Evolutionary conservation across 2,113 vertebrate genomes (phyloP), one percentile per base, ranked within the genome.

Genomic region (Mystacornis crossleyi): DNA sequence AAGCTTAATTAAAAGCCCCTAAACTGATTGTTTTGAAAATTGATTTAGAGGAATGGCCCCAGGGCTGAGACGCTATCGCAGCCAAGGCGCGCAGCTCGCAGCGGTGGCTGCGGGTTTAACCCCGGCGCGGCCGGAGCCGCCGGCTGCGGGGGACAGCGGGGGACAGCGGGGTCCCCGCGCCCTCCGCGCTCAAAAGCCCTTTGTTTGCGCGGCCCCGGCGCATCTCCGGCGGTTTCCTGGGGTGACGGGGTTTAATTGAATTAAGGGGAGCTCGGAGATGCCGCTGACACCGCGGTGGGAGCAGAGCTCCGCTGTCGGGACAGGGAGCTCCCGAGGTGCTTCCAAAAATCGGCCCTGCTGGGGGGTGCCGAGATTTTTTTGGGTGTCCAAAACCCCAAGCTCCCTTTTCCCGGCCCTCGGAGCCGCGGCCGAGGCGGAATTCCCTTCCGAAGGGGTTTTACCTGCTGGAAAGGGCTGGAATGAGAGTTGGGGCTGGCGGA

Each of bases 1-100:
- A 97, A 96, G 96, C 95, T 97, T 97, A 97, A 97, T 96, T 96
- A 97, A 96, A 97, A 97, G 95, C 91, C 94, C 93, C 95, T 96
- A 94, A 95, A 96, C 96, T 93, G 95, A 96, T 96, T 96, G 95
- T 97, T 97, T 94, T 95, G 95, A 93, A 97, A 96, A 97, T 96
- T 96, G 96, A 96, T 97, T 97, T 96, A 95, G 93, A 97, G 94
- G 96, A 95, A 87, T 85, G 57, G 95, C 95, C 96, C 95, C 89
- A 4, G 94, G 96, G 96, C 90, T 86, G 91, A 95, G 95, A 57
- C 84, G 79, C 81, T 94, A 40, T 85, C 96, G 66, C 53, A 33
- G 95, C 94, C 96, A 18, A 89, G 93, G 58, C 71, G 89, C 77
- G 14, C 55, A 42, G 93, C 94, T 94, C 77, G 73, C 83, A 54